Percentiles rank a stretch among this genome's conserved stretches.
phyloP scores from a whole-genome alignment of 1,140 invertebrate genomes.

The Drosophila lacertosa region DNA sequence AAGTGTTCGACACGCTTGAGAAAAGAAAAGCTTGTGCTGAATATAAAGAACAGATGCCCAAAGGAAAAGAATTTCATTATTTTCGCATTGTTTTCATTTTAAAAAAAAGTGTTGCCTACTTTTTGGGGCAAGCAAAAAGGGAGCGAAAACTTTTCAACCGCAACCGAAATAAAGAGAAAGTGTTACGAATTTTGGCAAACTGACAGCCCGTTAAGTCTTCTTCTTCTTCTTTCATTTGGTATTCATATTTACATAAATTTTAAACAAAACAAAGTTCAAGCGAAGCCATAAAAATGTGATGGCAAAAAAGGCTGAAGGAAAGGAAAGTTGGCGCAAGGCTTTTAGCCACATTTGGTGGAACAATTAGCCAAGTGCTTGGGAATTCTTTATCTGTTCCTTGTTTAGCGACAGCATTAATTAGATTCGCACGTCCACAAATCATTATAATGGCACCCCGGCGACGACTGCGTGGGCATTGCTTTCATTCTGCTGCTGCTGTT shows the following conservation, averaged over 20 bases:
- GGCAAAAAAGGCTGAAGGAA: slow-evolving; percentile 41
- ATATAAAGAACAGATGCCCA: too few relatives aligned
- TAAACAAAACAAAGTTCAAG: slow-evolving; percentile 71
- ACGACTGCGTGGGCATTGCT: neutral
- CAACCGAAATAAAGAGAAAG: slow-evolving; percentile 33
- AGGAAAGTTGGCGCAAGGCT: neutral
- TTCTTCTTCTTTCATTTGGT: slow-evolving; percentile 40
- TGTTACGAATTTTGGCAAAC: slow-evolving; percentile 55
- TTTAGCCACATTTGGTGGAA: slow-evolving; percentile 5
- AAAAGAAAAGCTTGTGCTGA: neutral
- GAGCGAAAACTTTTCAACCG: slow-evolving; percentile 33
- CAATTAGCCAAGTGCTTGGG: slow-evolving; percentile 57
- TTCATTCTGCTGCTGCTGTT: too few relatives aligned
- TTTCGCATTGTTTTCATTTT: neutral
- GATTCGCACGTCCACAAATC: slow-evolving; percentile 73
- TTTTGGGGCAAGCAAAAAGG: neutral
- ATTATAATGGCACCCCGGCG: slow-evolving; percentile 71
- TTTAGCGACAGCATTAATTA: slow-evolving; percentile 73
- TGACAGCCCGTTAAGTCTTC: slow-evolving; percentile 63
- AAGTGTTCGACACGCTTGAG: neutral
- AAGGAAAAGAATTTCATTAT: neutral
- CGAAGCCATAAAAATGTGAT: slow-evolving; percentile 74
- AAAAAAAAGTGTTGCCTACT: slow-evolving; percentile 27
- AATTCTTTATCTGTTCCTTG: slow-evolving; percentile 33
- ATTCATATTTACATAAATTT: slow-evolving; percentile 61